Conservation (phyloP, 2,888 invertebrate species). For the Pilophorus perplexus region DNA sequence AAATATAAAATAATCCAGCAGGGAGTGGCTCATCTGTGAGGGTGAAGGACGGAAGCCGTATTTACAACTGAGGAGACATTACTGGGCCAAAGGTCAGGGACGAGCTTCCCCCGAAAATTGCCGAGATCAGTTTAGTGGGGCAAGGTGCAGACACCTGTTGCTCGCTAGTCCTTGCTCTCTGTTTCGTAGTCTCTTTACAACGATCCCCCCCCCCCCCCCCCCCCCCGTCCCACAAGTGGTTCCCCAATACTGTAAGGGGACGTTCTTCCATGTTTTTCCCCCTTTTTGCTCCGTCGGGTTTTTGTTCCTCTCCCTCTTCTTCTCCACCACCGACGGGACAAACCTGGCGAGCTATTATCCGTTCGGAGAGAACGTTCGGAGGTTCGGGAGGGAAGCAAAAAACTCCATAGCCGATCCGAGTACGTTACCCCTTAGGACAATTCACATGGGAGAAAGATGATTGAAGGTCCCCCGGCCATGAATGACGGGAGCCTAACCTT, state of each 20-base stretch:
- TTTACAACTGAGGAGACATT: not conserved
- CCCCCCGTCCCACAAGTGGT: no score
- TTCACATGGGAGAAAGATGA: conserved; percentile 43
- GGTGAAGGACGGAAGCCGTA: not conserved
- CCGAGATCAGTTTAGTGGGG: conserved; percentile 41
- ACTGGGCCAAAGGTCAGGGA: conserved; percentile 26
- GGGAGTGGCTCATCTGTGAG: not conserved
- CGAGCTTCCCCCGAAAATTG: conserved; percentile 35
- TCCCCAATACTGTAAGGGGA: no score
- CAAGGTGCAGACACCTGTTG: conserved; percentile 41
- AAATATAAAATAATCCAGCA: not conserved
- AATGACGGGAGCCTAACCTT: conserved; percentile 34
- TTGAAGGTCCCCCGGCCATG: conserved; percentile 40
- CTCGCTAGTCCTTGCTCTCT: not conserved
- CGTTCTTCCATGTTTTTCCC: no score
- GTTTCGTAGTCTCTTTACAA: not conserved
- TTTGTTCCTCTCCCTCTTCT: conserved; percentile 2
- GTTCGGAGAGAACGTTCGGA: not conserved
- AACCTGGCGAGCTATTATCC: conserved; percentile 20
- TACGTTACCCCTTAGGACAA: conserved; percentile 39
- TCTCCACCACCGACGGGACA: not conserved
- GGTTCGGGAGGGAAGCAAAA: conserved; percentile 14
- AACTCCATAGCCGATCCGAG: conserved; percentile 39
- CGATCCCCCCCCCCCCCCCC: not conserved
- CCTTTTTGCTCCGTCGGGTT: not conserved